Conservation (phyloP, 2,888 invertebrate species). For the Nomada ruficornis region DNA sequence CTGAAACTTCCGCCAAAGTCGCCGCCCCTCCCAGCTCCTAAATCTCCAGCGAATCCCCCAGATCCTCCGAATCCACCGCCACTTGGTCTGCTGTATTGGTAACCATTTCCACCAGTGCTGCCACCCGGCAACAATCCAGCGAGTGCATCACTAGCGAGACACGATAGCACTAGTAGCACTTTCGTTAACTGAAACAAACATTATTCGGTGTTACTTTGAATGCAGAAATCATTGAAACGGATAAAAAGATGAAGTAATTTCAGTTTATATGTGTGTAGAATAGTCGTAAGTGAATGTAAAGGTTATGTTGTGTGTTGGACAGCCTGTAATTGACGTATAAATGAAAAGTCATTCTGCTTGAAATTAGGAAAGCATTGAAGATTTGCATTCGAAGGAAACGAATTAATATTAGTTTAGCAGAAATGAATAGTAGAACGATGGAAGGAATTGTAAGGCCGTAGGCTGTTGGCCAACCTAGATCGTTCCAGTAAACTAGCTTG, state of each 20-base stretch:
- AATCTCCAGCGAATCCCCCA: constrained; percentile 63
- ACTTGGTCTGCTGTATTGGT: constrained; percentile 80
- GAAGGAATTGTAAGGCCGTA: not conserved
- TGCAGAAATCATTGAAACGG: too few species aligned
- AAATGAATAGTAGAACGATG: not conserved
- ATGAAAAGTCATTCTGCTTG: too few species aligned
- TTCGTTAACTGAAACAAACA: constrained; percentile 72
- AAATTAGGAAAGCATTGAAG: too few species aligned
- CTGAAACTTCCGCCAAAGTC: constrained; percentile 53
- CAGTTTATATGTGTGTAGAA: too few species aligned
- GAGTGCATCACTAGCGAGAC: constrained; percentile 71
- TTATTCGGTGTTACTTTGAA: too few species aligned
- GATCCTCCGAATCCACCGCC: constrained; percentile 61
- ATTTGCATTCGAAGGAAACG: too few species aligned
- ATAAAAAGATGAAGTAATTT: too few species aligned
- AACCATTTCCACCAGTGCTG: constrained; percentile 71
- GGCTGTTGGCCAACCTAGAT: too few species aligned
- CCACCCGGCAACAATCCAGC: constrained; percentile 78
- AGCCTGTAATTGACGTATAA: not conserved
- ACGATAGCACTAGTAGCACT: constrained; percentile 74
- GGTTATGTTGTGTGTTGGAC: not conserved
- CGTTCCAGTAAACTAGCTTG: not conserved
- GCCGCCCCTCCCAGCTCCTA: constrained; percentile 48
- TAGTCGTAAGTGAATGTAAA: too few species aligned
- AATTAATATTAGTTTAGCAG: too few species aligned